Base-by-base conservation (phyloP, 2,113 vertebrate genomes). In the Phycodurus eques region DNA sequence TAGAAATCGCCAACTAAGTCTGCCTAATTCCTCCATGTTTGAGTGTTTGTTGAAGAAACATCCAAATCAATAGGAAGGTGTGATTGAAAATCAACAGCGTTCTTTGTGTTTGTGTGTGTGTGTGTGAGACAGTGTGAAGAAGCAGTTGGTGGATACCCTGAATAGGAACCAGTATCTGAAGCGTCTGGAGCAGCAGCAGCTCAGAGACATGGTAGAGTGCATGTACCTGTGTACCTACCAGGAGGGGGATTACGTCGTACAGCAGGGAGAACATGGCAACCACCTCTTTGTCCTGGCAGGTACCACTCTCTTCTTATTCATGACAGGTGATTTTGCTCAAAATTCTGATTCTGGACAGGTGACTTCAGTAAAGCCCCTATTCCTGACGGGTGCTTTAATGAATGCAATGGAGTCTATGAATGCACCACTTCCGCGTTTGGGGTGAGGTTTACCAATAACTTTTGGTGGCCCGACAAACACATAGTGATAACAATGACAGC, bases 231-330 rank as follows among this genome's bases (percentile, higher is more conserved):
- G 95, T 77, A 94, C 88, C 5, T 96, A 94, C 82, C 93, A 93
- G 82, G 92, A 94, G 76, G 96, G 94, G 5, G 96, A 95, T 60
- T 94, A 91, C 13, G 89, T 96, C 62, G 92, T 96, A 88, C 92
- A 93, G 72, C 96, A 98, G 86, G 96, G 95, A 13, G 95, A 98
- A 71, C 93, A 91, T 0, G 96, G 96, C 15, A 95, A 94, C 76
- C 95, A 96, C 73, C 94, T 98, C 73, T 98, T 97, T 76, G 94
- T 98, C 33, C 91, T 98, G 83, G 95, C 95, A 92, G 96, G 95
- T 96, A 82, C 17, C 39, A 20, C 5, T 61, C 19, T 51, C 22
- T 46, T 71, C 67, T 1, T 70, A 67, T 6, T 57, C 72, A 35
- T 68, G 12, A 15, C 51, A 53, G 17, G 2, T 6, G 10, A 59